phyloP scores from a whole-genome alignment of 2,797 vertebrate genomes.

The Oryzias dopingdopingensis region DNA sequence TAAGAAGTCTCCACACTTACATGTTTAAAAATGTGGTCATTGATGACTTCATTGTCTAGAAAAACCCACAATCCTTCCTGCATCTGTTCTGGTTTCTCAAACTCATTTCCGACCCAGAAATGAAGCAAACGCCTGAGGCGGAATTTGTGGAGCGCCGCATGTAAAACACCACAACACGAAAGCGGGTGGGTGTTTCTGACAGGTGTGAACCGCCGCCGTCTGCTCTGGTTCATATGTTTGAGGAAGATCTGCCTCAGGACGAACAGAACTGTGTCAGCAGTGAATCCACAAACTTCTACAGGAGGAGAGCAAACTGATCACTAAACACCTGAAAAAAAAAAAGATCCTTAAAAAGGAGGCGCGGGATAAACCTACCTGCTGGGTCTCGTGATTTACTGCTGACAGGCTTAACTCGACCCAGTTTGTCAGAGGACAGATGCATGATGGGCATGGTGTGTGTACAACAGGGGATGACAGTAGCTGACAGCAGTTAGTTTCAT shows the following conservation, averaged over 20 bases:
- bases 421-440: slow-evolving; percentile 9
- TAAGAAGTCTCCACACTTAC: not conserved
- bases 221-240: slow-evolving; percentile 28
- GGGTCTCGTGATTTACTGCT: not conserved
- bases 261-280: slow-evolving; percentile 33
- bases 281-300: slow-evolving; percentile 1
- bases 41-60: slow-evolving; percentile 12
- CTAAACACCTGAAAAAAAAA: not conserved
- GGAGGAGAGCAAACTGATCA: slow-evolving; percentile 8
- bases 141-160: slow-evolving; percentile 23
- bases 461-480: slow-evolving; percentile 7
- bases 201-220: slow-evolving; percentile 28
- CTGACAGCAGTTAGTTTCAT: not conserved
- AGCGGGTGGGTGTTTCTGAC: slow-evolving; percentile 33
- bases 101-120: slow-evolving; percentile 42
- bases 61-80: slow-evolving; percentile 9
- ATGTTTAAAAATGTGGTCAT: not conserved
- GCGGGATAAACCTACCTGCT: not conserved
- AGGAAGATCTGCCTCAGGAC: slow-evolving; percentile 22
- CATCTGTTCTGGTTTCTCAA: slow-evolving; percentile 29
- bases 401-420: slow-evolving; percentile 2
- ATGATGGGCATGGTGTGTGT: slow-evolving; percentile 14
- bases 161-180: slow-evolving; percentile 10
- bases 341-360: not conserved
- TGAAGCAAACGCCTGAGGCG: slow-evolving; percentile 27